A percentile compares a stretch with the other conserved stretches of the same genome.
phyloP scores from a whole-genome alignment of 2,888 invertebrate species.

The Thymelicus lineola region DNA sequence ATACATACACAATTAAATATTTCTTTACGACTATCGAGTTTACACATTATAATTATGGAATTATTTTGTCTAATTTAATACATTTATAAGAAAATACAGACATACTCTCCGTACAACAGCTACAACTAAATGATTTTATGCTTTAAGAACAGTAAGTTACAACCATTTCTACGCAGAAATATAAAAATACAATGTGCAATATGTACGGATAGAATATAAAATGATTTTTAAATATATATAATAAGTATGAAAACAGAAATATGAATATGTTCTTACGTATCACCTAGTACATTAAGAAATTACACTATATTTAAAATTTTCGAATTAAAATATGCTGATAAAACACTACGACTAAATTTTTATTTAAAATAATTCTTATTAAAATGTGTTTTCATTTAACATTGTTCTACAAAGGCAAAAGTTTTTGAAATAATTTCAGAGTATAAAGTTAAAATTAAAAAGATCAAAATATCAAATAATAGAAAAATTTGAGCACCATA shows the following conservation, averaged over 20 bases:
- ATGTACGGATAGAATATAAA: not conserved
- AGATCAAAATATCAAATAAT: constrained; percentile 45
- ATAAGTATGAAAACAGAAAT: constrained; percentile 4
- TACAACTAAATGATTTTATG: constrained; percentile 38
- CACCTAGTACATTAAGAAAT: not conserved
- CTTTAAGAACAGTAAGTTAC: constrained; percentile 24
- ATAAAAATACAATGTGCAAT: not conserved
- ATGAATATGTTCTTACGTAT: not conserved
- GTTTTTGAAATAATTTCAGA: constrained; percentile 23
- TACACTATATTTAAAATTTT: not conserved
- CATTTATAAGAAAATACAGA: constrained; percentile 23
- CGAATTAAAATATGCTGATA: not conserved
- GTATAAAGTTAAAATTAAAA: constrained; percentile 15
- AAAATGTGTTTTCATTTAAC: not conserved
- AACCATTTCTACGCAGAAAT: constrained; percentile 11
- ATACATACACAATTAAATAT: constrained; percentile 5
- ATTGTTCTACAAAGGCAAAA: constrained; percentile 31
- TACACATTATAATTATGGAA: not conserved
- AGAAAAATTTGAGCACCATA: constrained; percentile 61
- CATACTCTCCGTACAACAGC: constrained; percentile 20
- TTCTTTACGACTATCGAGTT: constrained; percentile 6
- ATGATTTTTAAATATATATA: not conserved
- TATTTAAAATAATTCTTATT: not conserved
- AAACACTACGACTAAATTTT: not conserved
- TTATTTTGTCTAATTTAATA: constrained; percentile 1